Evolutionary conservation across 1,140 invertebrate genomes (phyloP).

Genomic region (Helicoverpa zea): DNA sequence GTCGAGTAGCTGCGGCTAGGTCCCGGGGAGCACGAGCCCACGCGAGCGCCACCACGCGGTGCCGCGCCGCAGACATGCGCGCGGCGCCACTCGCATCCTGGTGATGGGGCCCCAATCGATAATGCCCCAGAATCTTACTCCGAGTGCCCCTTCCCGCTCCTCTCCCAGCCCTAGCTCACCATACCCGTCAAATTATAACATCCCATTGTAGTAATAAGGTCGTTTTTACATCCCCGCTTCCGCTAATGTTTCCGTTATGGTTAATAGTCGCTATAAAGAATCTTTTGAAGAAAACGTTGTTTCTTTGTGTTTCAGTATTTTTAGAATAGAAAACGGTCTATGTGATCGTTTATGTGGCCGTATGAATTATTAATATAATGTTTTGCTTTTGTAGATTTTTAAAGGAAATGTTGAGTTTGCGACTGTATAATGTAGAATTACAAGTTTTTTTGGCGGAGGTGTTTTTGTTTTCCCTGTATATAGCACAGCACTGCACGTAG

Average conservation of each 20-base stretch:
- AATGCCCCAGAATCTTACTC: slow-evolving; percentile 80
- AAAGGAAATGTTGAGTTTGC: slow-evolving; percentile 37
- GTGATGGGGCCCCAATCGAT: slow-evolving; percentile 81
- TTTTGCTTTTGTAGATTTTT: slow-evolving; percentile 33
- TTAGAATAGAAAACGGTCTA: slow-evolving; percentile 41
- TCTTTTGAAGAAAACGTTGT: slow-evolving; percentile 66
- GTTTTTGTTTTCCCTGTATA: slow-evolving; percentile 20
- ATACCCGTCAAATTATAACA: slow-evolving; percentile 76
- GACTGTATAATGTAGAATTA: slow-evolving; percentile 35
- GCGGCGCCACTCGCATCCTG: slow-evolving; percentile 63
- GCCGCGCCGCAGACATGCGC: slow-evolving; percentile 70
- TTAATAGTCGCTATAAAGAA: slow-evolving; percentile 76
- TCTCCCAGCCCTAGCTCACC: slow-evolving; percentile 66
- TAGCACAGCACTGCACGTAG: background rate
- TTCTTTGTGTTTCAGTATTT: slow-evolving; percentile 64
- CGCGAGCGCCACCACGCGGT: slow-evolving; percentile 46
- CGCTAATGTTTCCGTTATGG: slow-evolving; percentile 63
- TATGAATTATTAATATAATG: slow-evolving; percentile 43
- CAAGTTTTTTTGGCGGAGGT: background rate
- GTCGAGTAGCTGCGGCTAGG: slow-evolving; percentile 18
- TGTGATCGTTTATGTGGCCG: slow-evolving; percentile 17
- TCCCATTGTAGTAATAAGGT: slow-evolving; percentile 77
- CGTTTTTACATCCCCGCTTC: slow-evolving; percentile 69
- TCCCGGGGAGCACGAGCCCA: slow-evolving; percentile 30
- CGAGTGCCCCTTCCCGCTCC: slow-evolving; percentile 67